Evolutionary conservation across 2,888 invertebrate species (phyloP).

Genomic region (Drosophila yooni): DNA sequence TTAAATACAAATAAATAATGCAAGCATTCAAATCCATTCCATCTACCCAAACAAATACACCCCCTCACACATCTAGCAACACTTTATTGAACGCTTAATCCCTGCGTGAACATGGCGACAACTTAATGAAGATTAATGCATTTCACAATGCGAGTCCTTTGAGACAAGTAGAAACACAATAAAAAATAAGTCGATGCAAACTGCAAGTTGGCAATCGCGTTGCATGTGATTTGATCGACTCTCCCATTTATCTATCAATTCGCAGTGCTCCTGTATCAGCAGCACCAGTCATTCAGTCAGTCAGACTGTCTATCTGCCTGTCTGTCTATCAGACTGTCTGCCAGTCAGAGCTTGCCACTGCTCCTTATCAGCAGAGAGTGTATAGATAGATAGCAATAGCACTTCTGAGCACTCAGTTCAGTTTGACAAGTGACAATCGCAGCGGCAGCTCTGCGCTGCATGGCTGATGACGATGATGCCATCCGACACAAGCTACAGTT

Average conservation of each 20-base stretch:
- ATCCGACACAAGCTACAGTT: slow-evolving; percentile 26
- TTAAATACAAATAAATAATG: slow-evolving; percentile 33
- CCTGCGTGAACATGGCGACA: slow-evolving; percentile 43
- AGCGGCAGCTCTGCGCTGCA: slow-evolving; percentile 38
- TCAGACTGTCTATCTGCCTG: slow-evolving; percentile 21
- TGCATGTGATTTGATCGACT: slow-evolving; percentile 49
- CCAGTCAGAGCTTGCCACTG: slow-evolving; percentile 28
- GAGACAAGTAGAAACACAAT: slow-evolving; percentile 42
- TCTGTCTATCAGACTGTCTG: slow-evolving; percentile 5
- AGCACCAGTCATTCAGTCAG: slow-evolving; percentile 21
- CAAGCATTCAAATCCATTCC: slow-evolving; percentile 2
- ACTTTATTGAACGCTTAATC: slow-evolving; percentile 34
- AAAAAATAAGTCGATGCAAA: slow-evolving; percentile 17
- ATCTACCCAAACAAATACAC: background rate
- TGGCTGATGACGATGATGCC: slow-evolving; percentile 55
- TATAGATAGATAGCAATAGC: slow-evolving; percentile 13
- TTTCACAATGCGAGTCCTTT: slow-evolving; percentile 15
- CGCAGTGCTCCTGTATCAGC: slow-evolving; percentile 31
- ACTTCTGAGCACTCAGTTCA: slow-evolving; percentile 54
- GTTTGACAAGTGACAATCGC: slow-evolving; percentile 72
- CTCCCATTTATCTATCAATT: slow-evolving; percentile 70
- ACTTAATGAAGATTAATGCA: slow-evolving; percentile 68
- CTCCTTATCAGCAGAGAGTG: slow-evolving; percentile 46
- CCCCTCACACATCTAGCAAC: background rate
- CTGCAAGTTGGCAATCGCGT: slow-evolving; percentile 46